Evolutionary conservation across 2,797 vertebrate genomes (phyloP), one percentile per base, ranked within the genome.

Genomic region (Danio albolineatus): DNA sequence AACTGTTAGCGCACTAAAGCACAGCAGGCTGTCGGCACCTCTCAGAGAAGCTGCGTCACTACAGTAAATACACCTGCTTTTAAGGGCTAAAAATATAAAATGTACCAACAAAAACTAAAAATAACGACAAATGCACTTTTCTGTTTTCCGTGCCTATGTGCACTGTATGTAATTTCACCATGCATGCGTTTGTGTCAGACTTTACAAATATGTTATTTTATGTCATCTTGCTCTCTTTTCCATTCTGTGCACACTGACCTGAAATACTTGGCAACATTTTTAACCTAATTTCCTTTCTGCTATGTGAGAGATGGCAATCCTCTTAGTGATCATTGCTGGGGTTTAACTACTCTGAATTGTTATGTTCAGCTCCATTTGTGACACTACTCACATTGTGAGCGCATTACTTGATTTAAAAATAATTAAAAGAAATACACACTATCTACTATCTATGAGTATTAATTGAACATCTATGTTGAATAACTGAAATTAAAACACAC

Each of bases 251-350:
- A 16, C 39, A 54, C 7, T 59, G 82, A 73, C 46, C 19, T 41
- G 49, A 28, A 3, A 28, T 28, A 28, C 17, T 44, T 73, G 46
- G 60, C 78, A 83, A 74, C 69, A 79, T n/a, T 13, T 51, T 66
- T 83, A 83, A 70, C 78, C 82, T 43, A 61, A 81, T 83, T 87
- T 65, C 75, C 16, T 51, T 77, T 44, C 79, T 82, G 78, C 71
- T 82, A 80, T 73, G 66, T 61, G 65, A 61, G 81, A 56, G 77
- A 76, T 85, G 82, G 62, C 86, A 85, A 87, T 88, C 77, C 83
- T 82, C 65, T 82, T 83, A 72, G 19, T 73, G 66, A 49, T 61
- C 71, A 36, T 19, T 28, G 67, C 4, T 66, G 28, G 44, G 53
- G 10, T 38, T 46, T 51, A 59, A 59, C 14, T 66, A 54, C n/a